Evolutionary conservation across 2,888 invertebrate species (phyloP).

Genomic region (Cancer borealis): DNA sequence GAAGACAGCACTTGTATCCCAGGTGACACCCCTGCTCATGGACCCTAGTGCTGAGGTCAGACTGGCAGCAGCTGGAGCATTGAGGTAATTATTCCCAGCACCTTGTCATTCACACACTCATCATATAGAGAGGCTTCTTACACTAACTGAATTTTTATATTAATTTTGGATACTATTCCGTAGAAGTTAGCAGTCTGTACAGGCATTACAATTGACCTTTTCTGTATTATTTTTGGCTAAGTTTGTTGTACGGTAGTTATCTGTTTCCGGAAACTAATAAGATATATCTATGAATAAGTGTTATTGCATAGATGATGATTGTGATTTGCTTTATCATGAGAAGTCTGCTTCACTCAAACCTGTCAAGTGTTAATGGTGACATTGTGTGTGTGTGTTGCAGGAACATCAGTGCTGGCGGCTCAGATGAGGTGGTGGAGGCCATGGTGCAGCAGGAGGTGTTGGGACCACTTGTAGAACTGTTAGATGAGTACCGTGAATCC

Average conservation of each 20-base stretch:
- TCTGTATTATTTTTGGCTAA: background rate
- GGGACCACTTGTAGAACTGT: conserved; percentile 58
- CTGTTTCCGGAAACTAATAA: background rate
- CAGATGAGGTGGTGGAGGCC: conserved; percentile 67
- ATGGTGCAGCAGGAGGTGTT: conserved; percentile 70
- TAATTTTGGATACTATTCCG: background rate
- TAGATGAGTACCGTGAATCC: conserved; percentile 55
- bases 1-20: conserved; percentile 29
- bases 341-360: background rate
- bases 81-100: no score
- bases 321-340: no score
- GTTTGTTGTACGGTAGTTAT: no score
- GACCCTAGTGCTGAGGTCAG: conserved; percentile 62
- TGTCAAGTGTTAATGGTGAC: background rate
- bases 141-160: no score
- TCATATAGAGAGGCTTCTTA: no score
- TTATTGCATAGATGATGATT: no score
- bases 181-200: no score
- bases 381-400: conserved; percentile 28
- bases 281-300: background rate
- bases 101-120: no score
- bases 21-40: conserved; percentile 58
- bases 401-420: conserved; percentile 67
- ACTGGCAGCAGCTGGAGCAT: conserved; percentile 67
- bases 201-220: background rate